Percentiles rank a stretch among this genome's conserved stretches.
These are phyloP conservation scores for Cavia aperea DNA, from an alignment of 2,113 vertebrate species.

Conservation along the genomic window DNA sequence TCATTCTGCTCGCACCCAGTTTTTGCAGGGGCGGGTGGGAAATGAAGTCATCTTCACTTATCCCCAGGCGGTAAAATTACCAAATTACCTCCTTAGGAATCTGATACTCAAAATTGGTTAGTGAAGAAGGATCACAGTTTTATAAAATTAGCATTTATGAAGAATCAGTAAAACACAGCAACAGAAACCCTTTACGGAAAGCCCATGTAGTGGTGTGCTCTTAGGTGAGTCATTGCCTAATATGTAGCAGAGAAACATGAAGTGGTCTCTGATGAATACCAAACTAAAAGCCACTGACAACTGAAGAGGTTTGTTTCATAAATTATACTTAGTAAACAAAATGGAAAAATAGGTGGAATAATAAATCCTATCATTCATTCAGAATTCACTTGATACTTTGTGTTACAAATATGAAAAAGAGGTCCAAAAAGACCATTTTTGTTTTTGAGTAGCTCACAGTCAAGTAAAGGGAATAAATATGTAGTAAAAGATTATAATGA, in stretches of 20 bases:
- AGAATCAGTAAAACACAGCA: slow-evolving; percentile 5
- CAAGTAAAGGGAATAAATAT: background rate
- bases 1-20: background rate
- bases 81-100: background rate
- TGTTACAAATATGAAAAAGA: slow-evolving; percentile 5
- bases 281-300: background rate
- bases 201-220: background rate
- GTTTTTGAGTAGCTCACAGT: slow-evolving; percentile 5
- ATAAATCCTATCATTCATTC: background rate
- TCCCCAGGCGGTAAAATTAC: background rate
- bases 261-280: background rate
- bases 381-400: background rate
- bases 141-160: slow-evolving; percentile 27
- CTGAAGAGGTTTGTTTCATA: background rate
- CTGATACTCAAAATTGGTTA: background rate
- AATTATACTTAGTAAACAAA: background rate
- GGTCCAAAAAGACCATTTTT: background rate
- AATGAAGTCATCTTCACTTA: background rate
- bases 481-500: background rate
- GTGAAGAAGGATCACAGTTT: slow-evolving; percentile 17
- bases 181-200: background rate
- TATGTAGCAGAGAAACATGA: background rate
- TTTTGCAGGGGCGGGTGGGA: background rate
- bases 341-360: background rate
- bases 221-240: background rate